Conservation (phyloP, 2,113 vertebrate genomes). For the rat (Rattus norvegicus) region GRCr8 NC_086039.1:52363501-52364000, state of each 20-base stretch:
- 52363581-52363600: constrained; percentile 48
- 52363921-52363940: not conserved
- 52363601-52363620: not conserved
- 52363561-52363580: not conserved
- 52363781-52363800: not conserved
- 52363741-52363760: not conserved
- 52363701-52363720: not conserved
- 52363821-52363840: not conserved
- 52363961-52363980: not conserved
- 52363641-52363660: not conserved
- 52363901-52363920: not conserved
- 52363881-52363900: constrained; percentile 19
- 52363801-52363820: not conserved
- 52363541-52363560: not conserved
- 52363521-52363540: not conserved
- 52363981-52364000: not conserved
- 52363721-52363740: not conserved
- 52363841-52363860: not conserved
- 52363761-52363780: not conserved
- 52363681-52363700: constrained; percentile 39
- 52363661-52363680: not conserved
- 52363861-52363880: constrained; percentile 32
- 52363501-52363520: constrained; percentile 6
- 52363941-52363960: constrained; percentile 49
- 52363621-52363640: constrained; percentile 27